A percentile compares a stretch with the other conserved stretches of the same genome.
These are phyloP conservation scores for Phallusia fumigata DNA, from an alignment of 23 tunicate species.

Conservation along the genomic window DNA sequence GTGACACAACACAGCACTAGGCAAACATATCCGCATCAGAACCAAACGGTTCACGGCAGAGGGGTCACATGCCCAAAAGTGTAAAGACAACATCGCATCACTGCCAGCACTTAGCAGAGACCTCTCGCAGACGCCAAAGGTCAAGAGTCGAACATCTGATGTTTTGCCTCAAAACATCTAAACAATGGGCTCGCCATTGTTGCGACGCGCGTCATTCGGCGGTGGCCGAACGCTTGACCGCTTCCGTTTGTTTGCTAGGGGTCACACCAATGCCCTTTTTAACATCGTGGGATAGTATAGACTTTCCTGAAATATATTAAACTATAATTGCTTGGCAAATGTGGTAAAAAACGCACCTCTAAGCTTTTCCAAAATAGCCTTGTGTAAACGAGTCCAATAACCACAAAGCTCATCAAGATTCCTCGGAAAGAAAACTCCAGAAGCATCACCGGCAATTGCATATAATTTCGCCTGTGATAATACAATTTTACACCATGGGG, in stretches of 20 bases:
- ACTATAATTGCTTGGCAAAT: not conserved
- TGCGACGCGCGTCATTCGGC: not conserved
- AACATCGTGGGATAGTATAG: not conserved
- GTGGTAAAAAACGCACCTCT: conserved; percentile 21
- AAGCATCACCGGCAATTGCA: conserved; percentile 55
- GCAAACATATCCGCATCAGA: not conserved
- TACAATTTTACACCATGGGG: too few species aligned
- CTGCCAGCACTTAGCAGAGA: not conserved
- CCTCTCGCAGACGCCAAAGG: not conserved
- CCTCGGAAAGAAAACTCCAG: conserved; percentile 27
- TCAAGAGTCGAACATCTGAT: not conserved
- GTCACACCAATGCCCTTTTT: not conserved
- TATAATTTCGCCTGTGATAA: conserved; percentile 38
- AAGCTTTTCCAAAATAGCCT: conserved; percentile 34
- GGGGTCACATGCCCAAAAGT: not conserved
- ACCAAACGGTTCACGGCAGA: not conserved
- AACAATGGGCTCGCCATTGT: not conserved
- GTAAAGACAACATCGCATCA: not conserved
- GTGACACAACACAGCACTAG: not conserved
- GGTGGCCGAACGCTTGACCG: conserved; percentile 5
- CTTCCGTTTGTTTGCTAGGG: not conserved
- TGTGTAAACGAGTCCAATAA: conserved; percentile 52
- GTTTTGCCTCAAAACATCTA: conserved; percentile 1
- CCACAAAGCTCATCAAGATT: conserved; percentile 31
- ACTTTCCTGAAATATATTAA: too few species aligned